These are phyloP conservation scores for Oenanthe melanoleuca DNA, from an alignment of 2,113 vertebrate species.

Conservation along the genomic window DNA sequence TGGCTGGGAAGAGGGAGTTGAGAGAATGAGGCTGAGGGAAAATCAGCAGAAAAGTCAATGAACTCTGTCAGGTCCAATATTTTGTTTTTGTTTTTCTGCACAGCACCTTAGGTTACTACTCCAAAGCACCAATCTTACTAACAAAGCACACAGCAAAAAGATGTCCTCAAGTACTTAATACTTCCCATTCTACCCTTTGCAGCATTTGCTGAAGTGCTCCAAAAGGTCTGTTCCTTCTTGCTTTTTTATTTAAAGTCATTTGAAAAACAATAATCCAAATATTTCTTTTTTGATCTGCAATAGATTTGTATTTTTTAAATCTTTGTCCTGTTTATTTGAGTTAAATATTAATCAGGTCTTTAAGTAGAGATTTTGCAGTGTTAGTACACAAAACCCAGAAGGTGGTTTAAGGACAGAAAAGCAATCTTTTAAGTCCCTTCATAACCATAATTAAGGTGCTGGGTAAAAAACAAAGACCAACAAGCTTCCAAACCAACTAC, in stretches of 20 bases:
- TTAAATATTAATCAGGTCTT: conserved; percentile 63
- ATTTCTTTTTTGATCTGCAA: neutral
- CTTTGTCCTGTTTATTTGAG: neutral
- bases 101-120: neutral
- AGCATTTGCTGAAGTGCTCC: neutral
- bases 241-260: neutral
- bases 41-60: neutral
- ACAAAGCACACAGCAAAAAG: neutral
- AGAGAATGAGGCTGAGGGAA: neutral
- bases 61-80: neutral
- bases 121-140: neutral
- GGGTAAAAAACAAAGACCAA: neutral
- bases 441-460: neutral
- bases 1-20: neutral
- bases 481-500: neutral
- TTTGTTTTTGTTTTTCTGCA: neutral
- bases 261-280: neutral
- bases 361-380: neutral
- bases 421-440: neutral
- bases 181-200: neutral
- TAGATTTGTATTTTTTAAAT: neutral
- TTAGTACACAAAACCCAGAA: neutral
- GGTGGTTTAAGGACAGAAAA: neutral
- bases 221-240: neutral
- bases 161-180: neutral